These are phyloP conservation scores for Metalampra italica DNA, from an alignment of 2,888 invertebrate species.

Conservation along the genomic window DNA sequence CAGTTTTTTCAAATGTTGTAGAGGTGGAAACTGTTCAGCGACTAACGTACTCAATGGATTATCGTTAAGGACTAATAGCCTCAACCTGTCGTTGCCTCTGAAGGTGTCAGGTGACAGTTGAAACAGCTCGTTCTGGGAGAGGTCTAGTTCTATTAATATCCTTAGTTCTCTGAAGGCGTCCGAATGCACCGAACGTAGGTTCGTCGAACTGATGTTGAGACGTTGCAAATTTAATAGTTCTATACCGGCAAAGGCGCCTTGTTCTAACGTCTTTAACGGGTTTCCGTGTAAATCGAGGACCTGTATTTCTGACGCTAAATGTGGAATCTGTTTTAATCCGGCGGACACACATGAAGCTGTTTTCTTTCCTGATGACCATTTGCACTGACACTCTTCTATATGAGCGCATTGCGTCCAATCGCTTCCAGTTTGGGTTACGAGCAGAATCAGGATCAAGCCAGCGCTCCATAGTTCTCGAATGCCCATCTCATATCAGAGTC, in stretches of 20 bases:
- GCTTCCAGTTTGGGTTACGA: constrained; percentile 50
- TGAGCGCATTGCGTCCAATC: constrained; percentile 93
- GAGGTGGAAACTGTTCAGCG: constrained; percentile 87
- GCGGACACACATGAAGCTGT: constrained; percentile 90
- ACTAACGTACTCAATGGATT: constrained; percentile 87
- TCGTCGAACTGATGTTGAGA: constrained; percentile 86
- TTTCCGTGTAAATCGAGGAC: constrained; percentile 89
- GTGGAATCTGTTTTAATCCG: constrained; percentile 85
- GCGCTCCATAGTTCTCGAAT: constrained; percentile 53
- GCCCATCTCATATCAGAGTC: constrained; percentile 58
- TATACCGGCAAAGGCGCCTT: constrained; percentile 87
- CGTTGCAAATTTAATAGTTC: constrained; percentile 91
- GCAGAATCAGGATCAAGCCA: constrained; percentile 41
- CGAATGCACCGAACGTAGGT: constrained; percentile 84
- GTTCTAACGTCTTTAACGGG: constrained; percentile 82
- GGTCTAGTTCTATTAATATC: constrained; percentile 91
- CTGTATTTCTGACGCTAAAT: constrained; percentile 75
- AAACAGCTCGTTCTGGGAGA: constrained; percentile 88
- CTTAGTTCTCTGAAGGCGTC: constrained; percentile 90
- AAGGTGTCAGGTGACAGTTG: constrained; percentile 88
- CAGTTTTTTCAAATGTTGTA: constrained; percentile 88
- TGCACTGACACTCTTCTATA: constrained; percentile 87
- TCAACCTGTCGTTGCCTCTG: constrained; percentile 87
- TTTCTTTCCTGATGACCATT: constrained; percentile 95
- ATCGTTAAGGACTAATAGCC: constrained; percentile 87